phyloP scores from a whole-genome alignment of 2,888 invertebrate species.

The Endotricha flammealis region DNA sequence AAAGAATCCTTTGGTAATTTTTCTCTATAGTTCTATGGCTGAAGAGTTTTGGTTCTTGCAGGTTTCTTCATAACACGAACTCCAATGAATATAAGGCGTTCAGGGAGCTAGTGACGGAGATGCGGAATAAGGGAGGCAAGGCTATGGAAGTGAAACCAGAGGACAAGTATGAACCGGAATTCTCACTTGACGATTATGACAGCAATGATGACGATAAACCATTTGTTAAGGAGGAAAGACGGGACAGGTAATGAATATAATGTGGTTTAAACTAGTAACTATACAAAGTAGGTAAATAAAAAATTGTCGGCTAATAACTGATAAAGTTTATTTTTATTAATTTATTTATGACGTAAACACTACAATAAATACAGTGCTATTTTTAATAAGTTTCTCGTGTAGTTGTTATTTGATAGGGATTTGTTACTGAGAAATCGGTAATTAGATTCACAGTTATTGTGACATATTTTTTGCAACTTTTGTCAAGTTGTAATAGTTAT shows the following conservation, averaged over 20 bases:
- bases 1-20: slow-evolving; percentile 18
- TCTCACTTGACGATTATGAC: slow-evolving; percentile 70
- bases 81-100: slow-evolving; percentile 69
- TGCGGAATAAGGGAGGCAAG: slow-evolving; percentile 42
- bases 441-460: too few species aligned
- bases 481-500: too few species aligned
- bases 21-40: slow-evolving; percentile 31
- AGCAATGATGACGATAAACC: slow-evolving; percentile 59
- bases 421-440: too few species aligned
- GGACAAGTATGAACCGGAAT: slow-evolving; percentile 74
- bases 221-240: slow-evolving; percentile 55
- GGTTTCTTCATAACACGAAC: slow-evolving; percentile 69
- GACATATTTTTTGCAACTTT: too few species aligned
- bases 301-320: too few species aligned
- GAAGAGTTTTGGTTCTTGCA: slow-evolving; percentile 41
- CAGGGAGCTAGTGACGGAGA: slow-evolving; percentile 54
- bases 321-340: too few species aligned
- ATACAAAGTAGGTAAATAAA: too few species aligned
- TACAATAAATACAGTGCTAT: too few species aligned
- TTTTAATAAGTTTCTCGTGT: too few species aligned
- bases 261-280: too few species aligned
- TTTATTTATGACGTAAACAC: too few species aligned
- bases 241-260: slow-evolving; percentile 43
- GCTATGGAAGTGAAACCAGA: slow-evolving; percentile 63
- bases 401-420: too few species aligned